Evolutionary conservation across 2,113 vertebrate species (phyloP), one percentile per base, ranked within the genome.

Genomic region (Istiophorus platypterus): DNA sequence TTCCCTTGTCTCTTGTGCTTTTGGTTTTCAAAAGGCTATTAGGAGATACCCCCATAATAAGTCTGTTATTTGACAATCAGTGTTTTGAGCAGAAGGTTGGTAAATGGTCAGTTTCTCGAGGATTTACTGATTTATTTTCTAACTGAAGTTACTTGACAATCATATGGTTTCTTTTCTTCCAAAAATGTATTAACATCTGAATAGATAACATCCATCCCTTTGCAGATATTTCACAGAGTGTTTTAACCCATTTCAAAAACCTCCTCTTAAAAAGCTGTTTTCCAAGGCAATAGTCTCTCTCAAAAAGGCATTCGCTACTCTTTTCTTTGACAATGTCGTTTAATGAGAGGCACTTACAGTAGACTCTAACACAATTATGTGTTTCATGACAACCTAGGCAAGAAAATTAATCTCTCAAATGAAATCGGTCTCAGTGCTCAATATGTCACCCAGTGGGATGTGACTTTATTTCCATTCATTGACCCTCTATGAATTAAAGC

Each of bases 321-420:
- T 84, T 78, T 84, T 85, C 42, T 66, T 78, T 59, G 58, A 90
- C 74, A 86, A 79, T 85, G 85, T 86, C 77, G 70, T 93, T 93
- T 92, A 89, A 92, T 88, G 81, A 92, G 88, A 93, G 88, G 84
- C 93, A 92, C 92, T 91, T 92, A 84, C 82, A 92, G 82, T 88
- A 85, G 87, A 88, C 85, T 89, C 81, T 61, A 91, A 89, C 90
- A 94, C 95, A 95, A 94, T 88, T 86, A 80, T 82, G 82, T 87
- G 82, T 92, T 92, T 88, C 69, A 92, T 94, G 95, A 93, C 87
- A 94, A 93, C 92, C 94, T 93, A 83, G 85, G 92, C 95, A 96
- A 93, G 89, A 86, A 91, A 92, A 91, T 95, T 90, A 93, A 94
- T 96, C 95, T 90, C 91, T 91, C 87, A 87, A 83, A 95, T 93